Evolutionary conservation across 35 echinoderm and acorn worm species (phyloP).

Genomic region (Ophiothrix spiculata): DNA sequence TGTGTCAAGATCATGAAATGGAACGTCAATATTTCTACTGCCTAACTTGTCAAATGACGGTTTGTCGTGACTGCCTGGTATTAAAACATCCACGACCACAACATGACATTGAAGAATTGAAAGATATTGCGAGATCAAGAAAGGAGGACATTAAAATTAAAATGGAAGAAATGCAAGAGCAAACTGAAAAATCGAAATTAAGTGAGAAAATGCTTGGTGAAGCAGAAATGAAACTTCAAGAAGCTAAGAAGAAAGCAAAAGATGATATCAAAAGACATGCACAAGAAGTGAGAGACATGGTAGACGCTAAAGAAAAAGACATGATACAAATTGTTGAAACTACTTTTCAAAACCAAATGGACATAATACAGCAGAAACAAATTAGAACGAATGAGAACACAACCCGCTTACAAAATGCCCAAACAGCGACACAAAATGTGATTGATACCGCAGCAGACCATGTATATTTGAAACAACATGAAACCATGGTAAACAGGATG

Average conservation of each 20-base stretch:
- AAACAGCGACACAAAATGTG: background rate
- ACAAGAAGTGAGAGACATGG: background rate
- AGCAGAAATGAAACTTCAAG: background rate
- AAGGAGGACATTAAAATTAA: background rate
- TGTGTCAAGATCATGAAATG: background rate
- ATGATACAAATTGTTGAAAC: background rate
- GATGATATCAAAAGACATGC: background rate
- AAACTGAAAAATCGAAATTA: background rate
- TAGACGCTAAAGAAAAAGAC: background rate
- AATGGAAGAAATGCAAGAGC: background rate
- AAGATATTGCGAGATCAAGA: background rate
- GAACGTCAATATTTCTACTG: background rate
- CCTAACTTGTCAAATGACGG: background rate
- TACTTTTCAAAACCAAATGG: background rate
- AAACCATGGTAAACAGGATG: background rate
- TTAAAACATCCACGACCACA: background rate
- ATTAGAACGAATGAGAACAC: background rate
- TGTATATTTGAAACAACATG: background rate
- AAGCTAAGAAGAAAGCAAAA: background rate
- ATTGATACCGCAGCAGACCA: background rate
- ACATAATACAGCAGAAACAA: background rate
- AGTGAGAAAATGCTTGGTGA: background rate
- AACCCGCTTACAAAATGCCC: background rate
- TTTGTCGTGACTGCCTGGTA: background rate
- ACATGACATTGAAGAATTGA: background rate